Conservation (phyloP, 2,888 invertebrate species). For the Chymomyza amoena region DNA sequence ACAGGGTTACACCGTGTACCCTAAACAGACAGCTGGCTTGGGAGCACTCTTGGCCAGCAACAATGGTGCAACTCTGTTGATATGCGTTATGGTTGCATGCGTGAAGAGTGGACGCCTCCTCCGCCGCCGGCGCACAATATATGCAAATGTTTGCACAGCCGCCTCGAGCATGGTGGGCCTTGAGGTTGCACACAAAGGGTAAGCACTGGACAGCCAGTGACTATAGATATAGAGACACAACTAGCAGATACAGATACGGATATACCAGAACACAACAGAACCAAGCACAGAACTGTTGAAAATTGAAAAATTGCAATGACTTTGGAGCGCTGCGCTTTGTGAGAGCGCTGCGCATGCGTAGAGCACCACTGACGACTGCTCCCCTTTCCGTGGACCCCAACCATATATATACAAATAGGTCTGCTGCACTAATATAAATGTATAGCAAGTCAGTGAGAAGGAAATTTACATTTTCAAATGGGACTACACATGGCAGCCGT, state of each 20-base stretch:
- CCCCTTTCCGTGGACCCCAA: background rate
- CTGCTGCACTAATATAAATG: slow-evolving; percentile 61
- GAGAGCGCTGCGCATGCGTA: slow-evolving; percentile 45
- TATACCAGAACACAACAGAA: background rate
- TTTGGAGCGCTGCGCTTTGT: slow-evolving; percentile 31
- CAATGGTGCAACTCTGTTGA: slow-evolving; percentile 45
- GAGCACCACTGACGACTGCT: background rate
- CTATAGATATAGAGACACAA: background rate
- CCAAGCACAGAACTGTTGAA: slow-evolving; percentile 40
- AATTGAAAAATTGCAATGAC: slow-evolving; percentile 50
- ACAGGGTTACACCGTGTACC: background rate
- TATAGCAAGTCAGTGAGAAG: slow-evolving; percentile 27
- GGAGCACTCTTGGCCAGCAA: slow-evolving; percentile 47
- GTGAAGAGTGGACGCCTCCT: slow-evolving; percentile 33
- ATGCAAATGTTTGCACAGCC: slow-evolving; percentile 59
- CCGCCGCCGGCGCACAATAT: slow-evolving; percentile 26
- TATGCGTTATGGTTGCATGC: slow-evolving; percentile 57
- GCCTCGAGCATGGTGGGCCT: slow-evolving; percentile 45
- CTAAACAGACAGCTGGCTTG: slow-evolving; percentile 10
- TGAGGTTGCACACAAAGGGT: slow-evolving; percentile 51
- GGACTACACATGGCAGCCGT: slow-evolving; percentile 29
- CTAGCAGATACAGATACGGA: background rate
- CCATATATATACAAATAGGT: background rate
- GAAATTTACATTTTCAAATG: slow-evolving; percentile 62
- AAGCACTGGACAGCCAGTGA: slow-evolving; percentile 47